Conservation (phyloP, 2,797 vertebrate species). For the Champsocephalus gunnari region DNA sequence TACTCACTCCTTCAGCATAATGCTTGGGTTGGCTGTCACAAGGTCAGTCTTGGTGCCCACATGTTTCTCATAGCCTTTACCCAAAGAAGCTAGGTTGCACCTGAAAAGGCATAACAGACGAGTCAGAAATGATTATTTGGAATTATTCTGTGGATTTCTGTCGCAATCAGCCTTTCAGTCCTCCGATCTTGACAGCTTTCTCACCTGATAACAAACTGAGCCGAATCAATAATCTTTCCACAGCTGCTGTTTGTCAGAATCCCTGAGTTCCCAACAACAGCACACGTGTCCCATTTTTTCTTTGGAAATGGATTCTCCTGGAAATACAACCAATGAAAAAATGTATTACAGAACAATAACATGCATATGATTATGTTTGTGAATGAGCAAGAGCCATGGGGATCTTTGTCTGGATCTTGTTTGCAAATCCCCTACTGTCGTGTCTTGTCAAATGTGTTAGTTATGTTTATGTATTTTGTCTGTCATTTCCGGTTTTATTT, state of each 20-base stretch:
- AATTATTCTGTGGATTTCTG: not conserved
- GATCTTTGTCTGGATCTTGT: no score
- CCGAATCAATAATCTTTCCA: slow-evolving; percentile 89
- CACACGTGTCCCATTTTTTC: slow-evolving; percentile 87
- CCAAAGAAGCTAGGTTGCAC: slow-evolving; percentile 93
- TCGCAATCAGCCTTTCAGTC: not conserved
- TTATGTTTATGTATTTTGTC: no score
- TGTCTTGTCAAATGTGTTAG: no score
- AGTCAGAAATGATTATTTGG: not conserved
- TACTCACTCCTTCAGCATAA: slow-evolving; percentile 90
- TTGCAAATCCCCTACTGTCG: no score
- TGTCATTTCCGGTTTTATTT: no score
- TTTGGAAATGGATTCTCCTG: slow-evolving; percentile 80
- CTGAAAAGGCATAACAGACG: slow-evolving; percentile 68
- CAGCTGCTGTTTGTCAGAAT: slow-evolving; percentile 91
- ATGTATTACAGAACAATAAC: not conserved
- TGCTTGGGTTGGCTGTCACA: slow-evolving; percentile 94
- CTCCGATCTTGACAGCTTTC: not conserved
- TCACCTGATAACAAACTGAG: slow-evolving; percentile 93
- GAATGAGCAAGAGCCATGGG: no score
- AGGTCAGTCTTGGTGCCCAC: slow-evolving; percentile 92
- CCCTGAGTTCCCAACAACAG: slow-evolving; percentile 94
- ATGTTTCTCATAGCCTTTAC: slow-evolving; percentile 83
- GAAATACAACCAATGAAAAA: not conserved
- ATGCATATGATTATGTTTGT: no score